Conservation (phyloP, 2,888 invertebrate genomes). For the Petrolisthes manimaculis region DNA sequence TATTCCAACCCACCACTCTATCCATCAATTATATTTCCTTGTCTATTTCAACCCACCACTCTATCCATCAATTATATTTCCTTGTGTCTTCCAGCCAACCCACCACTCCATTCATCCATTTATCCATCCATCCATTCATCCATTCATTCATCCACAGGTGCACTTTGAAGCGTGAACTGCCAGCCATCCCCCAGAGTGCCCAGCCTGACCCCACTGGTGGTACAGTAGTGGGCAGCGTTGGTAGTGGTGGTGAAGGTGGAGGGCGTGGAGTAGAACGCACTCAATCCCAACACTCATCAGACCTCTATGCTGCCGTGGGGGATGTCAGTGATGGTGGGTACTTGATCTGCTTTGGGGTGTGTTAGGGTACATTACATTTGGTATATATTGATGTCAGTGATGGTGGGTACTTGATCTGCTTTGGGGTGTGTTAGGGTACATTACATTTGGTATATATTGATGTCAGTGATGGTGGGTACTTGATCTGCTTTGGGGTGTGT, state of each 20-base stretch:
- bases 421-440: no score
- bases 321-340: constrained; percentile 54
- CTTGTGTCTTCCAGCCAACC: not conserved
- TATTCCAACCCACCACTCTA: no score
- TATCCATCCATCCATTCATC: not conserved
- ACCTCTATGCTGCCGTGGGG: constrained; percentile 61
- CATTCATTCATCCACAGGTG: constrained; percentile 33
- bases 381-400: no score
- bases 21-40: no score
- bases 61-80: no score
- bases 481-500: no score
- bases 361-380: no score
- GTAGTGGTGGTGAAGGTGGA: constrained; percentile 14
- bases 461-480: no score
- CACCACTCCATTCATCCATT: not conserved
- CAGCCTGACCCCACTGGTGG: constrained; percentile 36
- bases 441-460: no score
- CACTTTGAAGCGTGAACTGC: constrained; percentile 64
- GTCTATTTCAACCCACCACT: no score
- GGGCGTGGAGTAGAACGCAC: constrained; percentile 55
- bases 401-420: no score
- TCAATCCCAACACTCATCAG: constrained; percentile 62
- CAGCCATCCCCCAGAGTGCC: constrained; percentile 62
- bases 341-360: not conserved
- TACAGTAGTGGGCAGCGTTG: not conserved